A percentile compares a stretch with the other conserved stretches of the same genome.
Evolutionary conservation across 2,113 vertebrate genomes (phyloP).

Genomic region (Alaudala cheleensis): DNA sequence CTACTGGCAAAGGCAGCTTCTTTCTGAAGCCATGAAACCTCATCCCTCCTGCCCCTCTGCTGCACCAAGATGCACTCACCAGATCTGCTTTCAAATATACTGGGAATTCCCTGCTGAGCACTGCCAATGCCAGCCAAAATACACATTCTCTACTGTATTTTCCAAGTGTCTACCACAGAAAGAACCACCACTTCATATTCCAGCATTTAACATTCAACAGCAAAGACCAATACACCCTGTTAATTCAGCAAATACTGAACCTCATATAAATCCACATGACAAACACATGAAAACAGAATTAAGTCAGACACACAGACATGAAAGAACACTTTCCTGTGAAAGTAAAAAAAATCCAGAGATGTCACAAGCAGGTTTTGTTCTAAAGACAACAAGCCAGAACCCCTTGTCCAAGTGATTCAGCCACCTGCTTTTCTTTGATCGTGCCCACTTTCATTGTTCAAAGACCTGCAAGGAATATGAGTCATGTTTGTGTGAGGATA

Average conservation of each 20-base stretch:
- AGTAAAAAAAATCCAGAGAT: neutral
- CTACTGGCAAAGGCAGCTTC: neutral
- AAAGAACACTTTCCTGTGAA: neutral
- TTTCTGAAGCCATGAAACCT: neutral
- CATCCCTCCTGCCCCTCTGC: neutral
- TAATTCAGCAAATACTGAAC: neutral
- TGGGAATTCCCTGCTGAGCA: constrained; percentile 20
- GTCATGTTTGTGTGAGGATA: constrained; percentile 16
- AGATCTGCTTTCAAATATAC: neutral
- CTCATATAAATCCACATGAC: neutral
- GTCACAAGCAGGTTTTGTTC: neutral
- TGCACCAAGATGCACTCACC: neutral
- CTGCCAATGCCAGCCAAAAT: neutral
- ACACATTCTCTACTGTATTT: neutral
- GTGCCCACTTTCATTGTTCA: neutral
- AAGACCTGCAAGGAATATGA: constrained; percentile 16
- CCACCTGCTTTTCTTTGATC: constrained; percentile 23
- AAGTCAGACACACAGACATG: neutral
- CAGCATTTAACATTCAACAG: neutral
- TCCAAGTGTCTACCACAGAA: neutral
- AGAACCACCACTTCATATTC: neutral
- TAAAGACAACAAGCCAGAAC: neutral
- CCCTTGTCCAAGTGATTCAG: constrained; percentile 32
- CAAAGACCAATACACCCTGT: neutral
- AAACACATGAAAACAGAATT: neutral